Evolutionary conservation across 2,797 vertebrate species (phyloP).

Genomic region (Pogoniulus pusillus): DNA sequence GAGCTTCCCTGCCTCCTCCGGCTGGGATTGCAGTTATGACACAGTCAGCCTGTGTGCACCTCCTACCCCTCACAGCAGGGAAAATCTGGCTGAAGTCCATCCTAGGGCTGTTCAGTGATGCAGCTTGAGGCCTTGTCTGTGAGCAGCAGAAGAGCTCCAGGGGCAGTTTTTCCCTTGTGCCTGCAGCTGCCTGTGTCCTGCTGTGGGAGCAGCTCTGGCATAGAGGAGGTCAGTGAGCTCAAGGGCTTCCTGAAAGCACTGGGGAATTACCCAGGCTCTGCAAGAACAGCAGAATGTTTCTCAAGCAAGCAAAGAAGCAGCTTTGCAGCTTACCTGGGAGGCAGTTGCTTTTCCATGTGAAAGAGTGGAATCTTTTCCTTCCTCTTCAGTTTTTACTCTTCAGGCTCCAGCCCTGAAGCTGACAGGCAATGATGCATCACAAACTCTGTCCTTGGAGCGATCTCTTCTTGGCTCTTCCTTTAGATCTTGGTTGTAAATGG

Average conservation of each 20-base stretch:
- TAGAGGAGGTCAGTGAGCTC: not conserved
- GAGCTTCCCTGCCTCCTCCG: not conserved
- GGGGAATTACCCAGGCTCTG: not conserved
- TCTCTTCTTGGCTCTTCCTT: not conserved
- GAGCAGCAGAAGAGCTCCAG: not conserved
- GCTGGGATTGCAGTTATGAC: not conserved
- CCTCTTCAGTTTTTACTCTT: not conserved
- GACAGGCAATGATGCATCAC: not conserved
- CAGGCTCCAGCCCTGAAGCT: not conserved
- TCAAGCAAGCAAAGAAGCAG: slow-evolving; percentile 29
- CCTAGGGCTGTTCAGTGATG: not conserved
- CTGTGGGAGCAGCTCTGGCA: not conserved
- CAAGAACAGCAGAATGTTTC: not conserved
- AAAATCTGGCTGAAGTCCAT: not conserved
- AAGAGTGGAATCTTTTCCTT: not conserved
- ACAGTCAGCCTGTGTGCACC: accelerated
- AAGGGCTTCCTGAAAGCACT: not conserved
- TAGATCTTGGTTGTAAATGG: not conserved
- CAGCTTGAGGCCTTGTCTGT: not conserved
- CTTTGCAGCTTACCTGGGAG: slow-evolving; percentile 44
- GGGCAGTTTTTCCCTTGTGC: not conserved
- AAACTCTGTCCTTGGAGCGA: not conserved
- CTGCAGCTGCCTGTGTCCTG: not conserved
- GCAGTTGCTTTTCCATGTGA: slow-evolving; percentile 7
- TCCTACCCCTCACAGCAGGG: not conserved